Evolutionary conservation across 2,797 vertebrate genomes (phyloP).

Genomic region (Leucoraja ocellata): DNA sequence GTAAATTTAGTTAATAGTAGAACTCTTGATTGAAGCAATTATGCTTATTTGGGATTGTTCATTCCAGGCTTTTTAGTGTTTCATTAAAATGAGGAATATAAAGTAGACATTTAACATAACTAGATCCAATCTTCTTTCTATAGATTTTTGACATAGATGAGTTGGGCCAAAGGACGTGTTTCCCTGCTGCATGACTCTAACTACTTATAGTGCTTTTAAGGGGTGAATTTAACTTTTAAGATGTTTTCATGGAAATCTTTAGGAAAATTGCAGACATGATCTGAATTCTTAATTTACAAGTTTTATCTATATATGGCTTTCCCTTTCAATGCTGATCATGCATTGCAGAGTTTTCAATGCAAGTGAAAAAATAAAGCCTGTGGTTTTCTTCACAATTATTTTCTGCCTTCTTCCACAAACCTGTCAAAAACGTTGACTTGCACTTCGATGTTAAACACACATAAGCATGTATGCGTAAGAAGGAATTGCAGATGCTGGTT

Average conservation of each 20-base stretch:
- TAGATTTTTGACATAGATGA: not conserved
- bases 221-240: not conserved
- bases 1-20: not conserved
- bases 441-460: not conserved
- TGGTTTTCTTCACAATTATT: not conserved
- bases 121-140: not conserved
- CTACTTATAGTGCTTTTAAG: no score
- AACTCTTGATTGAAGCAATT: not conserved
- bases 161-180: no score
- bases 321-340: not conserved
- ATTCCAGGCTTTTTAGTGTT: not conserved
- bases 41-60: not conserved
- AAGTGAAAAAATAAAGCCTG: not conserved
- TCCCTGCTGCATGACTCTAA: no score
- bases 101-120: not conserved
- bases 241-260: not conserved
- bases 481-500: no score
- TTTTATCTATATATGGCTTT: not conserved
- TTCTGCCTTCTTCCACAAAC: not conserved
- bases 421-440: not conserved
- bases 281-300: not conserved
- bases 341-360: conserved; percentile 10
- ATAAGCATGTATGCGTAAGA: no score
- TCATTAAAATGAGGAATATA: not conserved
- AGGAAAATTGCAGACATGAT: not conserved